A percentile compares a stretch with the other conserved stretches of the same genome.
phyloP scores from a whole-genome alignment of 1,140 invertebrate species.

The Cyrtorhinus lividipennis region DNA sequence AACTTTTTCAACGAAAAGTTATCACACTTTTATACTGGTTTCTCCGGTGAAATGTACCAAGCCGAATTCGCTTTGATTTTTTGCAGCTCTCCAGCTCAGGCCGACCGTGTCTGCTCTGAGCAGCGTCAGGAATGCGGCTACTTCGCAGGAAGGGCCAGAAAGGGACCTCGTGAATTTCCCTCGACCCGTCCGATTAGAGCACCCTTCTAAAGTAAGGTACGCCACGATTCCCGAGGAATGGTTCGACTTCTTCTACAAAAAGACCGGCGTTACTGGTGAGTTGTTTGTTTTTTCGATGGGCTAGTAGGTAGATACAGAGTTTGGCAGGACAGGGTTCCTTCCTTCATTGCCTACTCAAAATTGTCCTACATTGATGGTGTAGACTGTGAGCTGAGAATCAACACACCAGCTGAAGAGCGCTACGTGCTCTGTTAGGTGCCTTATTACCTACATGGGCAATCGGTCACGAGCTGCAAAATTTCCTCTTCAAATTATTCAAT shows the following conservation, averaged over 20 bases:
- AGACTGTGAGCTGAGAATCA: no score
- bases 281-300: no score
- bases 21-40: background rate
- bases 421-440: no score
- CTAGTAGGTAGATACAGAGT: no score
- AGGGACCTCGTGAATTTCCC: constrained; percentile 51
- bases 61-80: background rate
- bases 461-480: no score
- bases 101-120: constrained; percentile 2
- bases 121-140: background rate
- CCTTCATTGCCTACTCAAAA: no score
- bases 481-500: no score
- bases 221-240: constrained; percentile 88
- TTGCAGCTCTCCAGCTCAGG: constrained; percentile 6
- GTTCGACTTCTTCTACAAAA: constrained; percentile 86
- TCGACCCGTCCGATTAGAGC: constrained; percentile 42
- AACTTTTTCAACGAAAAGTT: background rate
- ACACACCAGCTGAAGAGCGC: no score
- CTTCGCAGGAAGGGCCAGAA: constrained; percentile 27
- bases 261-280: constrained; percentile 74
- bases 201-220: constrained; percentile 59
- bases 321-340: no score
- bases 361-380: no score
- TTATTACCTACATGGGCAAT: no score
- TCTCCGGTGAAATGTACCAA: background rate